Conservation (phyloP, 2,797 vertebrate species). For the Galaxias olidus region DNA sequence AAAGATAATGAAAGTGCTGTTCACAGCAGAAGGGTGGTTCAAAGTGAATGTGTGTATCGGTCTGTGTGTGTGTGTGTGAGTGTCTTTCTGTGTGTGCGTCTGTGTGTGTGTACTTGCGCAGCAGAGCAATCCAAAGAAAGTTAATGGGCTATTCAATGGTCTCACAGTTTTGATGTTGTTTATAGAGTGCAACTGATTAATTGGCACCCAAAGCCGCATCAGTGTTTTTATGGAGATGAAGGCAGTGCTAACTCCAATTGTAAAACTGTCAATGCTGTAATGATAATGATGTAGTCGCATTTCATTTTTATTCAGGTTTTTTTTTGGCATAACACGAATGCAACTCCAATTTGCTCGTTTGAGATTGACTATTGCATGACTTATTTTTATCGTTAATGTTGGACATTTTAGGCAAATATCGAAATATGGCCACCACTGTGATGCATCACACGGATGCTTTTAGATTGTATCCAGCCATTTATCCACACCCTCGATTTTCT, state of each 20-base stretch:
- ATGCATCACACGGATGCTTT: too few species aligned
- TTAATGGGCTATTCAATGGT: conserved; percentile 54
- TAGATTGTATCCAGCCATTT: too few species aligned
- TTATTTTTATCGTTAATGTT: too few species aligned
- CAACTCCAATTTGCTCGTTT: conserved; percentile 9
- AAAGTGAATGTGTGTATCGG: conserved; percentile 19
- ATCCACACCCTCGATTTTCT: too few species aligned
- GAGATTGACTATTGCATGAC: too few species aligned
- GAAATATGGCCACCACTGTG: too few species aligned
- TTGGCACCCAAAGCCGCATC: conserved; percentile 37
- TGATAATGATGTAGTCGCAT: conserved; percentile 36
- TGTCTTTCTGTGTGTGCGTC: too few species aligned
- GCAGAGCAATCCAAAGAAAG: conserved; percentile 32
- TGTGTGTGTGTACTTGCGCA: conserved; percentile 12
- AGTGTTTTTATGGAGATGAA: conserved; percentile 27
- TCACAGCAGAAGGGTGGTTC: conserved; percentile 53
- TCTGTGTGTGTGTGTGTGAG: conserved; percentile 25
- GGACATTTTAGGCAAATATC: too few species aligned
- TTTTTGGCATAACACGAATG: conserved; percentile 34
- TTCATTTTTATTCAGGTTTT: conserved; percentile 38
- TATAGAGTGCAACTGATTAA: conserved; percentile 54
- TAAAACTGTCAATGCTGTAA: conserved; percentile 42
- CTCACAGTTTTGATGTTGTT: conserved; percentile 56
- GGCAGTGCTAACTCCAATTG: conserved; percentile 36
- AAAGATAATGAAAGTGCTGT: conserved; percentile 54